Conservation (phyloP, 1,140 invertebrate species). For the Temnothorax curvispinosus region DNA sequence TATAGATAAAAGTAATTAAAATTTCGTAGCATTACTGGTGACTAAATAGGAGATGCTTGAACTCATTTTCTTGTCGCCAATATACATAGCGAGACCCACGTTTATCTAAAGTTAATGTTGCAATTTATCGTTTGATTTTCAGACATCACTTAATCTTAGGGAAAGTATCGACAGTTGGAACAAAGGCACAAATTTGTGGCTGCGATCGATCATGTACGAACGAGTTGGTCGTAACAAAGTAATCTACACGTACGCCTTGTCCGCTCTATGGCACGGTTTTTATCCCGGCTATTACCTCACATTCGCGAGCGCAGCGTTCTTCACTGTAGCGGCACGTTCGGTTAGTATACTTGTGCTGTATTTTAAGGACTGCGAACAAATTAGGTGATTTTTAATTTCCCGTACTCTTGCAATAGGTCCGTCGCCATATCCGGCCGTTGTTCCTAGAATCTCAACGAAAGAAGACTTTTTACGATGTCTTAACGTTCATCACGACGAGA, state of each 20-base stretch:
- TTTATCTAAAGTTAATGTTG: neutral
- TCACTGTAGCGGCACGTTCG: constrained; percentile 93
- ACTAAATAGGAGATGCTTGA: neutral
- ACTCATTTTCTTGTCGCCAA: neutral
- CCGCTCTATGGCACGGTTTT: constrained; percentile 98
- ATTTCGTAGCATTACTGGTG: neutral
- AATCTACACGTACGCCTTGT: constrained; percentile 93
- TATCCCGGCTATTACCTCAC: constrained; percentile 99
- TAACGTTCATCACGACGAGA: constrained; percentile 93
- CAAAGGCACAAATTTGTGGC: constrained; percentile 95
- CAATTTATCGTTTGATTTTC: constrained; percentile 64
- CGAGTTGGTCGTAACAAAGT: constrained; percentile 88
- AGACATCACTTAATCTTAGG: constrained; percentile 92
- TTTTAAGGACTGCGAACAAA: neutral
- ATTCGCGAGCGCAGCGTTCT: constrained; percentile 95
- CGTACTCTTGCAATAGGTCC: constrained; percentile 85
- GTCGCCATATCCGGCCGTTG: constrained; percentile 90
- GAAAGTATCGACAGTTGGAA: constrained; percentile 96
- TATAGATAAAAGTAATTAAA: neutral
- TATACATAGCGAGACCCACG: too few species aligned
- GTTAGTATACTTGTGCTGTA: constrained; percentile 85
- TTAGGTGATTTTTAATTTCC: neutral
- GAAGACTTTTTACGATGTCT: constrained; percentile 91
- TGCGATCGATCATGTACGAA: constrained; percentile 95
- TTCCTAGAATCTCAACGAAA: constrained; percentile 89